A percentile compares a stretch with the other conserved stretches of the same genome.
Conservation (phyloP, 2,888 invertebrate genomes). For the Himalopsyche anomala region DNA sequence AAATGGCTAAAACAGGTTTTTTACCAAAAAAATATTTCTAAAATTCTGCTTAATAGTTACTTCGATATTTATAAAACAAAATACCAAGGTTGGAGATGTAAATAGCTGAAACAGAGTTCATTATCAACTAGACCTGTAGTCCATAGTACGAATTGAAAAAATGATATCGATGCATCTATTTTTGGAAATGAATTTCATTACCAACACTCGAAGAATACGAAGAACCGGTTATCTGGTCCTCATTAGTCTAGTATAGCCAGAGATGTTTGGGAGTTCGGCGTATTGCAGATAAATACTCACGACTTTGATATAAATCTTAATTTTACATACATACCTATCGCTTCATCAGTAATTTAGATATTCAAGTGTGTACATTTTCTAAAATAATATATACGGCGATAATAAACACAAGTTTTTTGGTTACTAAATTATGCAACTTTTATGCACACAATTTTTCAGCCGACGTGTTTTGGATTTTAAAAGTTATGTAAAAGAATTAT, state of each 20-base stretch:
- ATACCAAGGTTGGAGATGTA: background rate
- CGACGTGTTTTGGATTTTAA: no score
- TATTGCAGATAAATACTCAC: conserved; percentile 35
- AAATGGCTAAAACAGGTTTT: no score
- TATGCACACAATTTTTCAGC: no score
- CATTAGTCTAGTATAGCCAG: conserved; percentile 13
- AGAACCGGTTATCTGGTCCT: conserved; percentile 3
- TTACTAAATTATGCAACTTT: no score
- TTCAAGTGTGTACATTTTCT: no score
- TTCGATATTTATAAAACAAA: no score
- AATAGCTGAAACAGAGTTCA: background rate
- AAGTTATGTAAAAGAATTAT: no score
- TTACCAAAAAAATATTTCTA: no score
- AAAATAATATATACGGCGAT: no score
- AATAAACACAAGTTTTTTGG: no score
- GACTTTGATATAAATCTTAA: conserved; percentile 37
- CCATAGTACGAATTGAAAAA: conserved; percentile 11
- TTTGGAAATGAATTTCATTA: conserved; percentile 41
- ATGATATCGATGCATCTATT: conserved; percentile 15
- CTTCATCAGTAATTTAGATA: no score
- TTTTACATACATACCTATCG: conserved; percentile 16
- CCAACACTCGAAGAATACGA: background rate
- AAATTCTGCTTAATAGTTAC: no score
- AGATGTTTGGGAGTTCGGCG: conserved; percentile 25
- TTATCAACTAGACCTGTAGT: background rate